Evolutionary conservation across 2,113 vertebrate genomes (phyloP).

Genomic region (Girardinichthys multiradiatus): DNA sequence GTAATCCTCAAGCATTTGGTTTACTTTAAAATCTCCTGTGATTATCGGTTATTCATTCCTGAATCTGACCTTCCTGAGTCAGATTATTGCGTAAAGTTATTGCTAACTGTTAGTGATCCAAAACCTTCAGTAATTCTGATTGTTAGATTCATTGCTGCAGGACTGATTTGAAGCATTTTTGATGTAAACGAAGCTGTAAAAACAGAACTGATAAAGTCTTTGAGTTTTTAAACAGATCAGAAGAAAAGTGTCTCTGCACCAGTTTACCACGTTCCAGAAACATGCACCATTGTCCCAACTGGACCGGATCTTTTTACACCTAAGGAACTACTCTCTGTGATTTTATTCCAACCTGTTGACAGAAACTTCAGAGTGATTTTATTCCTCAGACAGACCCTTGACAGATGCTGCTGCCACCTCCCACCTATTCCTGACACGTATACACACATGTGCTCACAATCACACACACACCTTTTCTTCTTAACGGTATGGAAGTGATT

Average conservation of each 20-base stretch:
- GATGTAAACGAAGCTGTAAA: too few species aligned
- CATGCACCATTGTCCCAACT: background rate
- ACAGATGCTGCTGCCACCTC: constrained; percentile 44
- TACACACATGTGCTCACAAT: constrained; percentile 38
- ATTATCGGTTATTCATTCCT: too few species aligned
- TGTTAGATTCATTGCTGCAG: too few species aligned
- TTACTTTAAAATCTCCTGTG: too few species aligned
- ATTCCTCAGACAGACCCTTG: constrained; percentile 37
- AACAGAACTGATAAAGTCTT: too few species aligned
- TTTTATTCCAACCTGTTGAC: constrained; percentile 19
- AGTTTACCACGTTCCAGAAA: too few species aligned
- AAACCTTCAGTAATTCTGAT: too few species aligned
- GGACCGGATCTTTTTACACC: background rate
- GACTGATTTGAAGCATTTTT: too few species aligned
- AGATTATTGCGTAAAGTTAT: background rate
- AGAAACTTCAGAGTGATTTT: constrained; percentile 43
- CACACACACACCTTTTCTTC: constrained; percentile 56
- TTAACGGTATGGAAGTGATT: constrained; percentile 74
- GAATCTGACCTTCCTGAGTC: too few species aligned
- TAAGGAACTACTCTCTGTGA: background rate
- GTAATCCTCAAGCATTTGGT: too few species aligned
- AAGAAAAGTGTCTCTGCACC: too few species aligned
- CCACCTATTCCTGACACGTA: constrained; percentile 55
- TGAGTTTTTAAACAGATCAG: too few species aligned
- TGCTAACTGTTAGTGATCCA: background rate